Conservation (phyloP, 2,888 invertebrate genomes). For the Erebia palarica region DNA sequence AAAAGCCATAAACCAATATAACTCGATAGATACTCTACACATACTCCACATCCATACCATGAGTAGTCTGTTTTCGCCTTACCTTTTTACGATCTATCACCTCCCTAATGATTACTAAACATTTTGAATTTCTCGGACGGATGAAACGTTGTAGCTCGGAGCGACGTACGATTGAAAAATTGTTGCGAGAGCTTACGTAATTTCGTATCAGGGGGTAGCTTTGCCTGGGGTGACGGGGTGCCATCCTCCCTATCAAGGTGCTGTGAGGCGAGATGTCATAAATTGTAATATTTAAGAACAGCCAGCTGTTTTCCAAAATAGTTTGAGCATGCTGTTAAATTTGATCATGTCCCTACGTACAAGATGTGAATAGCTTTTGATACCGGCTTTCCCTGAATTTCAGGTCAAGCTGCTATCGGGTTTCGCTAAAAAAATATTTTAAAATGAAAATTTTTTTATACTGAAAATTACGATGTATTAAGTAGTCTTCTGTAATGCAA, state of each 20-base stretch:
- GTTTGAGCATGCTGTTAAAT: constrained; percentile 2
- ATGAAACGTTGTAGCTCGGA: constrained; percentile 57
- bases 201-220: constrained; percentile 58
- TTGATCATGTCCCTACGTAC: background rate
- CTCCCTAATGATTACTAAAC: constrained; percentile 55
- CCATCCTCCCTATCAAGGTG: constrained; percentile 28
- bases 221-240: constrained; percentile 49
- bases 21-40: background rate
- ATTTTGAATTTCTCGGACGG: constrained; percentile 59
- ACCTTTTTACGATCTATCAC: constrained; percentile 38
- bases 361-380: too few species aligned
- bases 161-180: constrained; percentile 76
- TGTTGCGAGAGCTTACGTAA: constrained; percentile 68
- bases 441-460: too few species aligned
- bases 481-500: too few species aligned
- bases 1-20: background rate
- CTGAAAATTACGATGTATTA: too few species aligned
- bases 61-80: background rate
- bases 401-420: too few species aligned
- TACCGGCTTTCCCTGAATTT: too few species aligned
- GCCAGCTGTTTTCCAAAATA: constrained; percentile 12
- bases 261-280: constrained; percentile 26
- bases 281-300: constrained; percentile 28
- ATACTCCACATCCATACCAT: background rate
- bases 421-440: too few species aligned